Conservation (phyloP, 2,797 vertebrate genomes). For the Sternarchorhynchus goeldii region DNA sequence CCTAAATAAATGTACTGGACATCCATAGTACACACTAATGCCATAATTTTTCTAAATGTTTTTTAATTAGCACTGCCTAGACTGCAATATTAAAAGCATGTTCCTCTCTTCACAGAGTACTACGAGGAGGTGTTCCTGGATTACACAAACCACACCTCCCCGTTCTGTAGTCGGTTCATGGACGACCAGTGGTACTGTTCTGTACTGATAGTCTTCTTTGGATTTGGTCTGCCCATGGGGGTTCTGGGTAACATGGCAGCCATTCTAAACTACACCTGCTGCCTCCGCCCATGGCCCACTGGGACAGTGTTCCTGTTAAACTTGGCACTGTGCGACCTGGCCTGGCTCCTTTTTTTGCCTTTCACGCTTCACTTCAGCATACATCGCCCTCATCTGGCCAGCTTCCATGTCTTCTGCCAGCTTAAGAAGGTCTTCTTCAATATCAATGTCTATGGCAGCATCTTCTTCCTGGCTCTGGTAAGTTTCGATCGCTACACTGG, state of each 20-base stretch:
- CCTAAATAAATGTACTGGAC: too few relatives aligned
- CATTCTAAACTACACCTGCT: conserved; percentile 70
- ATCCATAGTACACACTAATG: too few relatives aligned
- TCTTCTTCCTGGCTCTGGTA: conserved; percentile 80
- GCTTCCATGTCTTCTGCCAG: conserved; percentile 69
- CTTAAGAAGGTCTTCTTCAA: conserved; percentile 77
- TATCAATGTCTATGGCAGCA: conserved; percentile 78
- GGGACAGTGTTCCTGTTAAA: conserved; percentile 78
- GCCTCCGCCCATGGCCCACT: conserved; percentile 67
- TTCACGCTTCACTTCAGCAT: conserved; percentile 73
- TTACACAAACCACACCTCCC: conserved; percentile 62
- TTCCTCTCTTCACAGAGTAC: conserved; percentile 46
- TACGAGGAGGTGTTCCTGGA: conserved; percentile 41
- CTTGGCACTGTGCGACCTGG: conserved; percentile 77
- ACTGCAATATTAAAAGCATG: too few relatives aligned
- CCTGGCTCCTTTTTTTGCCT: conserved; percentile 79
- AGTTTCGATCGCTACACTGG: conserved; percentile 79
- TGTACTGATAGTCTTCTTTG: conserved; percentile 70
- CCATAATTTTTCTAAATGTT: too few relatives aligned
- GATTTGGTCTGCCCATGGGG: conserved; percentile 70
- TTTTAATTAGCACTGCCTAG: too few relatives aligned
- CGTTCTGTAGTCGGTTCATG: conserved; percentile 69
- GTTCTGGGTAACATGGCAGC: conserved; percentile 77
- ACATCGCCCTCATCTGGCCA: conserved; percentile 53
- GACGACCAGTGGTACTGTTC: conserved; percentile 76